phyloP scores from a whole-genome alignment of 2,888 invertebrate genomes.

The Leptinotarsa peninsularis region DNA sequence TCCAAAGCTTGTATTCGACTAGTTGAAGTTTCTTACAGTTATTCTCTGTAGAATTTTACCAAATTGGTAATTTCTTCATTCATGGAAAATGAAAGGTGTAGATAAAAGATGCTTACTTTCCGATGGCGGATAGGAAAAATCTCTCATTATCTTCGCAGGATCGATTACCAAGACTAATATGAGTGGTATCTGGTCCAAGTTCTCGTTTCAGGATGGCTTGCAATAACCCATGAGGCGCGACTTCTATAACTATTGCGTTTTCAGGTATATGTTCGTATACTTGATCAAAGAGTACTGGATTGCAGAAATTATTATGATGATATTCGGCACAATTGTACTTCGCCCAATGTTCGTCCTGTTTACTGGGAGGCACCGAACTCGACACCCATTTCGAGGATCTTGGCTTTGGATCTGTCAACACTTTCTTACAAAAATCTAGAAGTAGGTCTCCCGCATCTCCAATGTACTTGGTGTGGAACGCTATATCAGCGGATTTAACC shows the following conservation, averaged over 20 bases:
- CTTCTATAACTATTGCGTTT: conserved; percentile 84
- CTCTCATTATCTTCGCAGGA: conserved; percentile 74
- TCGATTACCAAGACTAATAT: conserved; percentile 78
- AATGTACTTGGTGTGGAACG: conserved; percentile 87
- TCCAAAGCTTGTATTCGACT: too few relatives aligned
- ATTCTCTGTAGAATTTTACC: too few relatives aligned
- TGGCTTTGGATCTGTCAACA: conserved; percentile 75
- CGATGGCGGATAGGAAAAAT: conserved; percentile 59
- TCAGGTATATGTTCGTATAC: conserved; percentile 81
- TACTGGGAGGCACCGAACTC: conserved; percentile 71
- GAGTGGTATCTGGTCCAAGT: conserved; percentile 73
- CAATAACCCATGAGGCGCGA: conserved; percentile 87
- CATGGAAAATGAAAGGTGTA: too few relatives aligned
- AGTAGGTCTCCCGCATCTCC: conserved; percentile 72
- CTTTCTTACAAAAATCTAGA: conserved; percentile 72
- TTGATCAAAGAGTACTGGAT: conserved; percentile 78
- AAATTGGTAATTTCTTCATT: too few relatives aligned
- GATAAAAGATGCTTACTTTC: conserved; percentile 45
- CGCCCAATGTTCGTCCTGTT: conserved; percentile 78
- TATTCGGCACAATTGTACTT: conserved; percentile 83
- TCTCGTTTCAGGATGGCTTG: conserved; percentile 85
- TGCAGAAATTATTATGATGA: conserved; percentile 86
- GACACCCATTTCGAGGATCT: conserved; percentile 87
- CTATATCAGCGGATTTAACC: conserved; percentile 83
- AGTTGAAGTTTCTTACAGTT: too few relatives aligned